These are phyloP conservation scores for Betta splendens DNA, from an alignment of 2,797 vertebrate species.

Conservation along the genomic window DNA sequence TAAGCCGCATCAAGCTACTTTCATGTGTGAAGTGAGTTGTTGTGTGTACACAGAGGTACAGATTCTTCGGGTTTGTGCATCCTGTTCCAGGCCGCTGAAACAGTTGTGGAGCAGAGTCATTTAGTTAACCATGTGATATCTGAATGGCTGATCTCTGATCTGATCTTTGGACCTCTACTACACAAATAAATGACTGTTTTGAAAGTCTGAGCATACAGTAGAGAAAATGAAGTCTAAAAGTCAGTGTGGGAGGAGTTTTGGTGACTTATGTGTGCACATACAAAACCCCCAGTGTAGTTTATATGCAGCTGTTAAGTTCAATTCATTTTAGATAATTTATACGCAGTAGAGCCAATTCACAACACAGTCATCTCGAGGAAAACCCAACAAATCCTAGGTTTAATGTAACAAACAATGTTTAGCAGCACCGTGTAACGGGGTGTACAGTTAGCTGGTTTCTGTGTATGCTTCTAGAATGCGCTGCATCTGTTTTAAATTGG, in stretches of 20 bases:
- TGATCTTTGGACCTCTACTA: too few species aligned
- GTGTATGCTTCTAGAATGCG: too few species aligned
- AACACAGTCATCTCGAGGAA: too few species aligned
- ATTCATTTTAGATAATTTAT: too few species aligned
- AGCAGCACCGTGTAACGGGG: neutral
- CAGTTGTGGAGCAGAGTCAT: conserved; percentile 48
- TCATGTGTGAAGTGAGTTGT: neutral
- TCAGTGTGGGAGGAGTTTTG: conserved; percentile 1
- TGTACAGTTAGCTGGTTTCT: too few species aligned
- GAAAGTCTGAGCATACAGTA: too few species aligned
- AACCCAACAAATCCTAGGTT: too few species aligned
- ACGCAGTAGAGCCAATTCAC: too few species aligned
- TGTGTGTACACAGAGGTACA: conserved; percentile 11
- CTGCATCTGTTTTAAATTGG: conserved; percentile 34
- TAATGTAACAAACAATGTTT: too few species aligned
- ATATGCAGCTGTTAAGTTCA: too few species aligned
- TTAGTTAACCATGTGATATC: conserved; percentile 53
- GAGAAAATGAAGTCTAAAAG: too few species aligned
- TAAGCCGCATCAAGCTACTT: neutral
- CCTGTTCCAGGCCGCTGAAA: conserved; percentile 34
- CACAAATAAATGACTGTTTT: too few species aligned
- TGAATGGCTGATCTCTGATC: conserved; percentile 33
- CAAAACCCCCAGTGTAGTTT: neutral
- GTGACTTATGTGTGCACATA: neutral
- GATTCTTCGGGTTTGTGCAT: conserved; percentile 30